A percentile compares a stretch with the other conserved stretches of the same genome.
phyloP scores from a whole-genome alignment of 2,888 invertebrate species.

The Temnothorax rugatulus region DNA sequence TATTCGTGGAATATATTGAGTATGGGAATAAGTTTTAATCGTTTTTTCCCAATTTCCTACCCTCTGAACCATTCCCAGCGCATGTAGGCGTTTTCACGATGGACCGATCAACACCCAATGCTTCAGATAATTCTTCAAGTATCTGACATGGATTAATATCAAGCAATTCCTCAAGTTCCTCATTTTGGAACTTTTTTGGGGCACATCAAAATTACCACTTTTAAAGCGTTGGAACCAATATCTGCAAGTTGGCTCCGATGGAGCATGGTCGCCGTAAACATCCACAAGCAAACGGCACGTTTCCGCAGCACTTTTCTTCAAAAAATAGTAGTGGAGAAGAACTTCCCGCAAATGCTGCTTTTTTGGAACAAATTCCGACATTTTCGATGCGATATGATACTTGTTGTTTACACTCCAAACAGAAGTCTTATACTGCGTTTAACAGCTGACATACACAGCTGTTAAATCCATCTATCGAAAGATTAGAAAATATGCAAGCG shows the following conservation, averaged over 20 bases:
- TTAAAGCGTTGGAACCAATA: background rate
- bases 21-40: too few relatives aligned
- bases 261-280: slow-evolving; percentile 22
- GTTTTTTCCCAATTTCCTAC: too few relatives aligned
- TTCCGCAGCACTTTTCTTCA: slow-evolving; percentile 44
- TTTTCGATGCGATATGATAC: slow-evolving; percentile 12
- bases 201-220: background rate
- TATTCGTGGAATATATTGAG: too few relatives aligned
- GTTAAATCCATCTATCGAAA: too few relatives aligned
- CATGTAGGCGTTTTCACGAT: too few relatives aligned
- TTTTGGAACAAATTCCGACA: slow-evolving; percentile 13
- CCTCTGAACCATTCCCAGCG: too few relatives aligned
- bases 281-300: slow-evolving; percentile 9
- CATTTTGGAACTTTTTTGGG: background rate
- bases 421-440: background rate
- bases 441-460: too few relatives aligned
- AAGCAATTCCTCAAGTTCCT: too few relatives aligned
- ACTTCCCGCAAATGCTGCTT: slow-evolving; percentile 33
- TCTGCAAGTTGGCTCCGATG: slow-evolving; percentile 17
- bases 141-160: too few relatives aligned
- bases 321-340: slow-evolving; percentile 7
- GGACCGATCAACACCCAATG: too few relatives aligned
- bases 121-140: too few relatives aligned
- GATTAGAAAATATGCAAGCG: too few relatives aligned
- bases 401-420: background rate